phyloP scores from a whole-genome alignment of 1,140 invertebrate species.

The Monomorium pharaonis region DNA sequence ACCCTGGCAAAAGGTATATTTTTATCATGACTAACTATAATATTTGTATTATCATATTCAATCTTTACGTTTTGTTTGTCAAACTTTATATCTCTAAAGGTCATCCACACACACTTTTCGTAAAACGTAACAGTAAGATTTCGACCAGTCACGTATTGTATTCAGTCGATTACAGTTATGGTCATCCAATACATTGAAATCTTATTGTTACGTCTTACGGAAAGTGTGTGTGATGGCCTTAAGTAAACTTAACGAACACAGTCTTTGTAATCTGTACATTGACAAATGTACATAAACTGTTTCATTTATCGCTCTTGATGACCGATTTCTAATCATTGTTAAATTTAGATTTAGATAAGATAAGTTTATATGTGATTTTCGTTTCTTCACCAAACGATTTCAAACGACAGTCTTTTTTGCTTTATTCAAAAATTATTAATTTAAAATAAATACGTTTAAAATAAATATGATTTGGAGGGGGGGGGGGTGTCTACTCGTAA shows the following conservation, averaged over 20 bases:
- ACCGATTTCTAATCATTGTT: neutral
- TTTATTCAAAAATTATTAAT: neutral
- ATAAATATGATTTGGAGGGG: slow-evolving; percentile 17
- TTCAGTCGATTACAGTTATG: too few species aligned
- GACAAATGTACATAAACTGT: neutral
- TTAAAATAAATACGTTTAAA: slow-evolving; percentile 23
- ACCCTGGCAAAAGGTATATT: too few species aligned
- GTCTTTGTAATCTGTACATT: neutral
- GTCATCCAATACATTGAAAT: too few species aligned
- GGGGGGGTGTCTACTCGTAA: neutral
- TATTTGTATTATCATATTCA: too few species aligned
- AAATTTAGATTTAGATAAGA: slow-evolving; percentile 22
- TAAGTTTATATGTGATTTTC: neutral
- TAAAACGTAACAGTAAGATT: too few species aligned
- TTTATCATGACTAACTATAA: neutral
- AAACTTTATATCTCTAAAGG: too few species aligned
- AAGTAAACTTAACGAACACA: neutral
- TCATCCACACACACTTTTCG: too few species aligned
- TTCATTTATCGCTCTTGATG: neutral
- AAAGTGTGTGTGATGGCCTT: too few species aligned
- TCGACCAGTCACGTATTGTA: too few species aligned
- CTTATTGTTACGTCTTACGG: too few species aligned
- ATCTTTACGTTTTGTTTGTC: too few species aligned
- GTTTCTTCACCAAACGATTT: neutral
- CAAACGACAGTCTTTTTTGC: neutral